These are phyloP conservation scores for Zaprionus tsacasi DNA, from an alignment of 1,140 invertebrate genomes.

Conservation along the genomic window DNA sequence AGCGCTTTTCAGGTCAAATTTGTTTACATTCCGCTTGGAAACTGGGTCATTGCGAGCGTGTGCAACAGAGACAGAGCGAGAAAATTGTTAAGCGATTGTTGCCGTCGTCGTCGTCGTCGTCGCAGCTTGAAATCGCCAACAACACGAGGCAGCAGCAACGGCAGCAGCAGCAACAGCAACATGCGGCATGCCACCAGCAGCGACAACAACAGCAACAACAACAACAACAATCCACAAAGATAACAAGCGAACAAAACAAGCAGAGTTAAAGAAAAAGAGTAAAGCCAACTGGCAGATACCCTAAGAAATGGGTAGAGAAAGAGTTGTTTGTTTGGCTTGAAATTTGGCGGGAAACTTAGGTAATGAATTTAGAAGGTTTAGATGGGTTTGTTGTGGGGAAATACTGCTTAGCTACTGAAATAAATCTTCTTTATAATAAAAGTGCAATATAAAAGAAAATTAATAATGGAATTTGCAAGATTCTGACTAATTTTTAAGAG, in stretches of 20 bases:
- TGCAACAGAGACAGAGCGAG: slow-evolving; percentile 48
- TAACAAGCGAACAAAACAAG: slow-evolving; percentile 27
- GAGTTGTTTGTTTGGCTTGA: neutral
- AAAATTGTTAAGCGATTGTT: slow-evolving; percentile 59
- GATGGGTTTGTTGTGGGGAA: neutral
- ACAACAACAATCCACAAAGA: slow-evolving; percentile 18
- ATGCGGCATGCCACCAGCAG: slow-evolving; percentile 70
- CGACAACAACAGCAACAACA: slow-evolving; percentile 33
- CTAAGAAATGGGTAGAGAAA: neutral
- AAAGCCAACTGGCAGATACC: neutral
- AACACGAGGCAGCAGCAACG: slow-evolving; percentile 29
- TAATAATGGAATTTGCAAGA: too few relatives aligned
- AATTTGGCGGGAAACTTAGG: neutral
- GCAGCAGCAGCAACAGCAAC: slow-evolving; percentile 19
- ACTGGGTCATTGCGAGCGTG: slow-evolving; percentile 77
- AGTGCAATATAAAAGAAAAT: too few relatives aligned
- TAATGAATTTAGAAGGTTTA: neutral
- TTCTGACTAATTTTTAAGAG: too few relatives aligned
- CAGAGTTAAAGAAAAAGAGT: neutral
- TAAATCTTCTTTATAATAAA: too few relatives aligned
- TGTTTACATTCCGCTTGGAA: slow-evolving; percentile 81
- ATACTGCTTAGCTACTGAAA: neutral
- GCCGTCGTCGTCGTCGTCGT: slow-evolving; percentile 21
- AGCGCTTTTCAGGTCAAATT: slow-evolving; percentile 80
- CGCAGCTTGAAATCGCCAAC: slow-evolving; percentile 64